These are phyloP conservation scores for Trachelus iudaicus DNA, from an alignment of 2,888 invertebrate genomes.

Conservation along the genomic window DNA sequence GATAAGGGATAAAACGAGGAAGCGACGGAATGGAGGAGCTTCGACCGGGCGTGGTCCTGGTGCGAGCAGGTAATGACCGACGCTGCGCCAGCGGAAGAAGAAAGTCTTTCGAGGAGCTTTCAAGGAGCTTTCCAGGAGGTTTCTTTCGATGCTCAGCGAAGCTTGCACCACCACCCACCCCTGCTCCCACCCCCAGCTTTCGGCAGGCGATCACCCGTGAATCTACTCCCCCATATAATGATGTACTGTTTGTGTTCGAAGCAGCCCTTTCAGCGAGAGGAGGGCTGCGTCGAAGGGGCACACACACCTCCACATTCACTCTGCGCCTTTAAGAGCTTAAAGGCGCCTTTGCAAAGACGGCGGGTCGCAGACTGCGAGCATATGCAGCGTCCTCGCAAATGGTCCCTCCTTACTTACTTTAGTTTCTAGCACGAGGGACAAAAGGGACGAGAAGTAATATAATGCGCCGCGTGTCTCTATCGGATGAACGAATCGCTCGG, in stretches of 20 bases:
- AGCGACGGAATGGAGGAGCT: not conserved
- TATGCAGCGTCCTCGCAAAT: not conserved
- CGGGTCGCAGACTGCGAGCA: not conserved
- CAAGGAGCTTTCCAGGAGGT: constrained; percentile 23
- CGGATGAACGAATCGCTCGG: not conserved
- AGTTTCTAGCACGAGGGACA: not conserved
- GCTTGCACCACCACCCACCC: constrained; percentile 26
- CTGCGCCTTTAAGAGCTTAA: not conserved
- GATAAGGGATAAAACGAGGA: not conserved
- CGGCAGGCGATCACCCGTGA: constrained; percentile 50
- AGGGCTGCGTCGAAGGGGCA: not conserved
- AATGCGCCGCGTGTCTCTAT: not conserved
- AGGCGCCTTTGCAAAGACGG: not conserved
- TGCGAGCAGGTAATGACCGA: not conserved
- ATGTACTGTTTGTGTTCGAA: constrained; percentile 36
- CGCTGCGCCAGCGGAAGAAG: not conserved
- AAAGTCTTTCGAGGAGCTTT: not conserved
- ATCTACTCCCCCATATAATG: constrained; percentile 51
- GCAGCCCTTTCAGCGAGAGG: not conserved
- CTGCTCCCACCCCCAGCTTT: constrained; percentile 35
- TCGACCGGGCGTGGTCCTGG: not conserved
- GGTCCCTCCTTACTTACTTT: not conserved
- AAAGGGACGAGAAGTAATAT: not conserved
- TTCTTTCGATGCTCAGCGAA: constrained; percentile 46
- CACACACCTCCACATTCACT: not conserved